These are phyloP conservation scores for Tragelaphus imberbis DNA, from an alignment of 2,113 vertebrate species.

Conservation along the genomic window DNA sequence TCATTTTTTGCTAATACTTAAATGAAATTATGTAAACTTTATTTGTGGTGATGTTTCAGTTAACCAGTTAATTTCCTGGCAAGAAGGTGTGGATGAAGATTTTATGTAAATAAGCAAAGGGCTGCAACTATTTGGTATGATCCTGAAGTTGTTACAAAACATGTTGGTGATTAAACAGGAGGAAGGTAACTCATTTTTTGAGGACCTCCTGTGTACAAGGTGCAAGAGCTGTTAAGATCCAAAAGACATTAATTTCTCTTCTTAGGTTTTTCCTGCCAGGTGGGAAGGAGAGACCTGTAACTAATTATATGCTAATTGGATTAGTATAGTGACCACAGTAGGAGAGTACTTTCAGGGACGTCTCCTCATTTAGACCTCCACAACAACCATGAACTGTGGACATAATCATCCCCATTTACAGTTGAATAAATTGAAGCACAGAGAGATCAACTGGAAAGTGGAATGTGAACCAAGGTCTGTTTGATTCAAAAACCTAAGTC, in stretches of 20 bases:
- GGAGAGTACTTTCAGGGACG: neutral
- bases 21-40: neutral
- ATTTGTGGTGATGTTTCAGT: neutral
- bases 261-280: neutral
- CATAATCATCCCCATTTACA: neutral
- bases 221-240: neutral
- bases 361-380: neutral
- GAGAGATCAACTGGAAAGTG: neutral
- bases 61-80: constrained; percentile 5
- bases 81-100: neutral
- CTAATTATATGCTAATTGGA: neutral
- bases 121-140: neutral
- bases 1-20: neutral
- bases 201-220: neutral
- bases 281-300: neutral
- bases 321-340: neutral
- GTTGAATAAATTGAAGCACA: neutral
- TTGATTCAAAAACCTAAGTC: neutral
- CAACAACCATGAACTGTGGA: neutral
- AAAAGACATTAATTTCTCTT: neutral
- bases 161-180: neutral
- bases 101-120: neutral
- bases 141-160: neutral
- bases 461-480: neutral
- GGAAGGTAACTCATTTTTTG: neutral